Evolutionary conservation across 2,888 invertebrate species (phyloP).

Genomic region (Cordilura impudica): DNA sequence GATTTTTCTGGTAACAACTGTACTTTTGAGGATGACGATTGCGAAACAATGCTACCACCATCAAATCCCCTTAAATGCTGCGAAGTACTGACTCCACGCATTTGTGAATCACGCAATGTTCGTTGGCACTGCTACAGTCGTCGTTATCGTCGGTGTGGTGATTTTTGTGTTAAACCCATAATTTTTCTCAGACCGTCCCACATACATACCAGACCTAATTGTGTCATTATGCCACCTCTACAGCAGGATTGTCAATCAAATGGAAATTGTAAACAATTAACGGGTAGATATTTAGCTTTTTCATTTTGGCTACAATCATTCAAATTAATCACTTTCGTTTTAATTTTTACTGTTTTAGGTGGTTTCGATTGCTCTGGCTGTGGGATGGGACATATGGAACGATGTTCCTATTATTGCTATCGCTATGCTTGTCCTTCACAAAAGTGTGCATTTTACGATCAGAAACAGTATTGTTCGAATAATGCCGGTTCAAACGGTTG

Average conservation of each 20-base stretch:
- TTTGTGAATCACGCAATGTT: constrained; percentile 63
- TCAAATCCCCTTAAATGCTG: constrained; percentile 65
- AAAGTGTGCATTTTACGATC: constrained; percentile 68
- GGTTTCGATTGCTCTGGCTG: constrained; percentile 72
- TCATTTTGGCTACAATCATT: background rate
- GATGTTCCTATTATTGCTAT: constrained; percentile 70
- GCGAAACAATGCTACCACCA: background rate
- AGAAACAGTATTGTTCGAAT: constrained; percentile 66
- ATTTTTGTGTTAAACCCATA: constrained; percentile 67
- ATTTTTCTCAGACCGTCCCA: constrained; percentile 66
- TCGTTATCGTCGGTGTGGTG: constrained; percentile 68
- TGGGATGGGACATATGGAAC: constrained; percentile 26
- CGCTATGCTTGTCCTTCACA: constrained; percentile 65
- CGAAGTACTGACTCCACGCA: constrained; percentile 68
- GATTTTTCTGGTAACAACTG: constrained; percentile 17
- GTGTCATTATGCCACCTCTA: constrained; percentile 66
- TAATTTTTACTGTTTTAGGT: constrained; percentile 57
- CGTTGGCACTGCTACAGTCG: constrained; percentile 70
- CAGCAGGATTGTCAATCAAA: constrained; percentile 52
- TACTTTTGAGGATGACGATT: constrained; percentile 14
- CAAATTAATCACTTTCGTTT: background rate
- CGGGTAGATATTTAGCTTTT: constrained; percentile 54
- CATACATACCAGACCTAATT: constrained; percentile 44
- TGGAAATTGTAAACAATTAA: constrained; percentile 58
- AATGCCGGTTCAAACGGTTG: constrained; percentile 65